Evolutionary conservation across 1,140 invertebrate species (phyloP), one percentile per base, ranked within the genome.

Genomic region (Hermatobates lingyangjiaoensis): DNA sequence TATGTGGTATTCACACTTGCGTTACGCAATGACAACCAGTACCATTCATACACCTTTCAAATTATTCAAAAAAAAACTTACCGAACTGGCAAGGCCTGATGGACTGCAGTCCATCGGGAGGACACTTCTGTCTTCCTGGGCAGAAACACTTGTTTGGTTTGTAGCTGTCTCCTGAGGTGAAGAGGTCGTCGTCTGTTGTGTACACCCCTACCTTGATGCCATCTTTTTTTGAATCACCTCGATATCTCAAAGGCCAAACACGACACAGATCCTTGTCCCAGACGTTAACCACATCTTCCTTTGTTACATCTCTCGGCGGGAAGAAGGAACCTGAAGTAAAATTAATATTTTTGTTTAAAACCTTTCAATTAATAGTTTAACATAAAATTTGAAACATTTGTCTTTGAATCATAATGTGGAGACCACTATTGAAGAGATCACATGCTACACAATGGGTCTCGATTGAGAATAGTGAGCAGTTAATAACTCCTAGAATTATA

Each of bases 211-310:
- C 77, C 45, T 67, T 67, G 42, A 84, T 80, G 47, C 77, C 80
- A 67, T 61, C 56, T 74, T 70, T 86, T 79, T 46, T 73, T 67
- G 3, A 52, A 23, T 60, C 64, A 26, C 54, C 70, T 27, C 78
- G 70, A 62, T 86, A 83, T 51, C 78, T 71, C 5, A 89, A 65
- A 0, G 83, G 81, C 54, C 88, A 63, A 1, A 80, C 75, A n/a
- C 86, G 72, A 57, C 87, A 90, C 3, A 90, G 60, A 63, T 89
- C 86, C 61, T 88, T 87, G 57, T 89, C 85, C 62, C 83, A 91
- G 5, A 91, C 61, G 52, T 86, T 73, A 21, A 90, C 71, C 1
- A 77, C 69, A 57, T 88, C 79, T 0, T 74, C 68, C 54, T 83
- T 80, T 0, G 81, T 85, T 24, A 75, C 66, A 18, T 80, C 73